phyloP scores from a whole-genome alignment of 1,140 invertebrate genomes.

The Hypsibius dujardini region DNA sequence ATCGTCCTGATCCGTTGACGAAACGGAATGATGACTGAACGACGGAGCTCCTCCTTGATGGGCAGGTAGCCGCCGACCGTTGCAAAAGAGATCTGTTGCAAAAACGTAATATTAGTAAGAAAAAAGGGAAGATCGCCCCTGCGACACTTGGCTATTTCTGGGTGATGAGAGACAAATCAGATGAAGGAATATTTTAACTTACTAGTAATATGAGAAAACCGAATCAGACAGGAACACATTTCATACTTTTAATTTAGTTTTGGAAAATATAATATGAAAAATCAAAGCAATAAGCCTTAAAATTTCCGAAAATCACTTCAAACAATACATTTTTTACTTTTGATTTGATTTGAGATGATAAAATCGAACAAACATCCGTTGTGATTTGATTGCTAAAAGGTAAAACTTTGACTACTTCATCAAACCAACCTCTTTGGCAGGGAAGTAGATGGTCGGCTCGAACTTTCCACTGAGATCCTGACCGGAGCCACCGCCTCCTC shows the following conservation, averaged over 20 bases:
- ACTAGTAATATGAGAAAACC: neutral
- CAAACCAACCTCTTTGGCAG: constrained; percentile 5
- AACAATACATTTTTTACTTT: neutral
- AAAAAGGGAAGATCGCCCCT: neutral
- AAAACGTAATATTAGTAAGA: neutral
- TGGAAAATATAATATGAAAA: no score
- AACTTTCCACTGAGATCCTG: no score
- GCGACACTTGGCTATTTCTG: neutral
- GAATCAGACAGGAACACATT: neutral
- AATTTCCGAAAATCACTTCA: no score
- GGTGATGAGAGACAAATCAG: neutral
- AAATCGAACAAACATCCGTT: neutral
- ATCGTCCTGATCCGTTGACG: neutral
- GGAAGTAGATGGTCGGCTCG: neutral
- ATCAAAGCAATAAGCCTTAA: no score
- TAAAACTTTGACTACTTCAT: neutral
- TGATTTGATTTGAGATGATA: neutral
- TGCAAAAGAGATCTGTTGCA: neutral
- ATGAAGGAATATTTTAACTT: neutral
- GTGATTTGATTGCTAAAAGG: neutral
- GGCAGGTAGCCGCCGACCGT: neutral
- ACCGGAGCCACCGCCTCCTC: no score
- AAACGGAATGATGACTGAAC: neutral
- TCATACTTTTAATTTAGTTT: no score
- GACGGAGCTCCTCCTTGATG: neutral